phyloP scores from a whole-genome alignment of 2,113 vertebrate species.

The Cepphus grylle region DNA sequence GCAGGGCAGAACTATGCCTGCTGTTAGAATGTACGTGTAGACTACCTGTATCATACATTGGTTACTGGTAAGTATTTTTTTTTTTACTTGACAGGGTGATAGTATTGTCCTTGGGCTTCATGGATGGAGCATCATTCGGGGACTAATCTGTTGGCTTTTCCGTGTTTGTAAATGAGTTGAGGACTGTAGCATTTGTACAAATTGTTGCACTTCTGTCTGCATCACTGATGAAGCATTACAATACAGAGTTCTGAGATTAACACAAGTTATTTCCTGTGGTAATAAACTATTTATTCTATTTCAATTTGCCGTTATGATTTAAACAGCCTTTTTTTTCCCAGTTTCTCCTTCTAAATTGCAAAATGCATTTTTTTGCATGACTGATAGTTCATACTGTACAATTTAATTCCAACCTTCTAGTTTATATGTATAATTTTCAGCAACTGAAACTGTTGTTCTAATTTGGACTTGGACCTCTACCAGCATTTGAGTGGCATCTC shows the following conservation, averaged over 20 bases:
- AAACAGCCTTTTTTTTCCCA: background rate
- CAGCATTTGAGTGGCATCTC: background rate
- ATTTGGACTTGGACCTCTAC: background rate
- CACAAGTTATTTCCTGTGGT: background rate
- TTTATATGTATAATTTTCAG: background rate
- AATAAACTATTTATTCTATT: background rate
- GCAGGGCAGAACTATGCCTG: conserved; percentile 46
- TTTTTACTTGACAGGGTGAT: background rate
- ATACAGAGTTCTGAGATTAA: background rate
- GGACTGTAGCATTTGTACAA: background rate
- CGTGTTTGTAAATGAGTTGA: background rate
- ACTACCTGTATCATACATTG: conserved; percentile 26
- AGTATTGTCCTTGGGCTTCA: background rate
- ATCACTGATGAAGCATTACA: background rate
- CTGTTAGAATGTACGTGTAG: conserved; percentile 62
- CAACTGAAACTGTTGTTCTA: background rate
- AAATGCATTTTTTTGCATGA: background rate
- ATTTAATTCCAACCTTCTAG: background rate
- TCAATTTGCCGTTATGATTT: background rate
- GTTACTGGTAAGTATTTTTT: conserved; percentile 47
- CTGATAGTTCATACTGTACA: background rate
- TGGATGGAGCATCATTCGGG: background rate
- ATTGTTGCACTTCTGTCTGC: background rate
- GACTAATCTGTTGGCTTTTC: background rate
- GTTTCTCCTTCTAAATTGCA: background rate